Evolutionary conservation across 2,797 vertebrate genomes (phyloP), one percentile per base, ranked within the genome.

Genomic region (Protosalanx chinensis): DNA sequence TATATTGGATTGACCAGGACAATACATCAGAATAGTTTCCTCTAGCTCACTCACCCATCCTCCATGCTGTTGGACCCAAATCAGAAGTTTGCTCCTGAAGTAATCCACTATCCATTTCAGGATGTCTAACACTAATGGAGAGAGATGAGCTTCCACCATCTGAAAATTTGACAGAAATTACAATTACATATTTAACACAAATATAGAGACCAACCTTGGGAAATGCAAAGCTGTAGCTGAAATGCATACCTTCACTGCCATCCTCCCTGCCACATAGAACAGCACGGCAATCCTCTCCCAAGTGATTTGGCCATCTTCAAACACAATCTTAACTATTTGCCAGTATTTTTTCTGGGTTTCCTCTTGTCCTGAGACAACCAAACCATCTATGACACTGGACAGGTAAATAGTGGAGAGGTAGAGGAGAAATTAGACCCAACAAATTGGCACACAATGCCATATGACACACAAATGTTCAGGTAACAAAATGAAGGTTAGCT

Each of bases 241-340:
- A 68, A 68, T 7, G 30, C 77, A 37, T 58, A 91, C 91, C 89
- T 57, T 89, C 18, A 88, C 68, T 49, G 88, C 84, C 51, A 91
- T 70, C 75, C 67, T 88, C 15, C 89, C 89, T 0, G 89, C 85
- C 0, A 91, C 82, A 2, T 90, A 91, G 81, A 90, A 88, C 23
- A 92, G 88, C 70, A 90, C 84, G 4, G 85, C 82, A 6, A 92
- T 91, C 30, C 75, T 85, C 77, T 88, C 88, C 90, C 91, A 92
- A 65, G 83, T 87, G 77, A 92, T 90, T 5, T 77, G 33, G 1
- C 81, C 88, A 0, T 84, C 67, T 2, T 68, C 29, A 66, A 91
- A 82, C 68, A 90, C 85, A 20, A 79, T 72, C 16, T 80, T 12
- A 4, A 84, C 85, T 63, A 91, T 78, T 2, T 53, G 8, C 29